These are phyloP conservation scores for Oryzias woworae DNA, from an alignment of 2,113 vertebrate genomes.

Conservation along the genomic window DNA sequence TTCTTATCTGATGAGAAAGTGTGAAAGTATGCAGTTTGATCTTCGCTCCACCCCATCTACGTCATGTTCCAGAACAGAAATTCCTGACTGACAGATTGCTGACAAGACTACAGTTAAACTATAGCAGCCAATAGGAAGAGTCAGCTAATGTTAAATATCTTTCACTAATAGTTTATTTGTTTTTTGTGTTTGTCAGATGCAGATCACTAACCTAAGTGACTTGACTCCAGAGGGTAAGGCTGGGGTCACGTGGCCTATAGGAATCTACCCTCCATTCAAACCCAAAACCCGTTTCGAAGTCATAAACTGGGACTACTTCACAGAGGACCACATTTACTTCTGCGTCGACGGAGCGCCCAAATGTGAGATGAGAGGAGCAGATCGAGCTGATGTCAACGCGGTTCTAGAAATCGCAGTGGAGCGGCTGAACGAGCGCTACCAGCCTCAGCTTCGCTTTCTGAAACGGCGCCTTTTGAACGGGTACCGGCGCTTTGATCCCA, in stretches of 20 bases:
- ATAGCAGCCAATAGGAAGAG: too few relatives aligned
- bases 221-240: conserved; percentile 88
- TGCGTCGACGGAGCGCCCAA: conserved; percentile 89
- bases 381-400: conserved; percentile 81
- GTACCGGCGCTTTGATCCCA: conserved; percentile 93
- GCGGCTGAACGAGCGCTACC: conserved; percentile 87
- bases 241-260: conserved; percentile 88
- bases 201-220: conserved; percentile 91
- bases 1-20: conserved; percentile 1
- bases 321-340: conserved; percentile 90
- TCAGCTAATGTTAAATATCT: not conserved
- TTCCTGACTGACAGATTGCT: conserved; percentile 26
- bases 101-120: too few relatives aligned
- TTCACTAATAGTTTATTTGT: not conserved
- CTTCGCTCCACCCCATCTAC: conserved; percentile 2
- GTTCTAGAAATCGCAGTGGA: conserved; percentile 86
- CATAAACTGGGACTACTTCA: conserved; percentile 97
- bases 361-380: conserved; percentile 87
- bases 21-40: conserved; percentile 16
- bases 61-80: conserved; percentile 15
- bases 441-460: conserved; percentile 89
- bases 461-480: conserved; percentile 89
- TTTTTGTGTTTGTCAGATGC: conserved; percentile 74
- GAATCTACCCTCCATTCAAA: conserved; percentile 88
- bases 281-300: conserved; percentile 94